Evolutionary conservation across 2,888 invertebrate genomes (phyloP), one percentile per base, ranked within the genome.

Genomic region (Oxystoma pomonae): DNA sequence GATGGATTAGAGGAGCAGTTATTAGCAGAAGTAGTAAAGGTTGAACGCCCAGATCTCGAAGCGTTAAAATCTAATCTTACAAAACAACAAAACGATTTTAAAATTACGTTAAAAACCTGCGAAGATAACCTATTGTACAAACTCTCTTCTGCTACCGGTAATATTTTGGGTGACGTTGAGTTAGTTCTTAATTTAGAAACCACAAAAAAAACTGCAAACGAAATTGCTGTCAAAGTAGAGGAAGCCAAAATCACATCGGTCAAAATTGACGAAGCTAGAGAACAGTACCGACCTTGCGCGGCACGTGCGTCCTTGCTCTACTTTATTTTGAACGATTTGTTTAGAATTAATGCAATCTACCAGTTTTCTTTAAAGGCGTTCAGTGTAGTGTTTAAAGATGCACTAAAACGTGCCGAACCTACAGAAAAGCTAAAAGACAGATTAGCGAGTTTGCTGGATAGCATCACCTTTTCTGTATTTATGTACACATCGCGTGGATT

Each of bases 351-450:
- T 80, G 92, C 93, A 55, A 93, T 98, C 77, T 98, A 98, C 80
- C 96, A 96, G 79, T 97, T 97, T 81, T 96, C 96, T 0, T 81
- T 97, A 62, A 96, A 96, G 80, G 94, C 96, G 0, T 96, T 96
- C 82, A 93, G 90, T 71, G 90, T 91, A 0, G 96, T 96, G 1
- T 96, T 96, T 79, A 90, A 90, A 71, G 91, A 91, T 69, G 94
- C 96, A 0, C 87, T 97, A 56, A 80, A 82, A 16, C 83, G 83
- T 62, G 90, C 96, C 0, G 84, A 85, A 2, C 80, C 83, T 0
- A 85, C 89, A 0, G 90, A 91, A 0, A 90, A 88, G 1, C 81
- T 95, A 0, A 86, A 86, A 52, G 83, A 84, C 2, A 83, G 96
- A 22, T 93, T 96, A 0, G 72, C 78, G 7, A 90, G 90, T 76